Conservation (phyloP, 2,113 vertebrate genomes). For the Danio rerio region GRCz12tu NC_133185.1:38400501-38401000, state of each 20-base stretch:
- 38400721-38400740: constrained; percentile 49
- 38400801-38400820: background rate
- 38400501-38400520: constrained; percentile 43
- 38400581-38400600: constrained; percentile 45
- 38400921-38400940: too few species aligned
- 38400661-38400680: background rate
- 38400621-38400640: background rate
- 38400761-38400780: background rate
- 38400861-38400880: too few species aligned
- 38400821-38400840: too few species aligned
- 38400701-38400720: constrained; percentile 13
- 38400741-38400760: constrained; percentile 34
- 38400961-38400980: too few species aligned
- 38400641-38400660: background rate
- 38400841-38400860: too few species aligned
- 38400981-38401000: too few species aligned
- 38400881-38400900: too few species aligned
- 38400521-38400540: constrained; percentile 62
- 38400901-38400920: too few species aligned
- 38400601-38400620: background rate
- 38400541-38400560: constrained; percentile 59
- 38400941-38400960: too few species aligned
- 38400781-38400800: background rate
- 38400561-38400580: constrained; percentile 53
- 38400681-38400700: constrained; percentile 25